Percentiles rank a stretch among this genome's conserved stretches.
phyloP scores from a whole-genome alignment of 2,888 invertebrate species.

The Apotomis betuletana region DNA sequence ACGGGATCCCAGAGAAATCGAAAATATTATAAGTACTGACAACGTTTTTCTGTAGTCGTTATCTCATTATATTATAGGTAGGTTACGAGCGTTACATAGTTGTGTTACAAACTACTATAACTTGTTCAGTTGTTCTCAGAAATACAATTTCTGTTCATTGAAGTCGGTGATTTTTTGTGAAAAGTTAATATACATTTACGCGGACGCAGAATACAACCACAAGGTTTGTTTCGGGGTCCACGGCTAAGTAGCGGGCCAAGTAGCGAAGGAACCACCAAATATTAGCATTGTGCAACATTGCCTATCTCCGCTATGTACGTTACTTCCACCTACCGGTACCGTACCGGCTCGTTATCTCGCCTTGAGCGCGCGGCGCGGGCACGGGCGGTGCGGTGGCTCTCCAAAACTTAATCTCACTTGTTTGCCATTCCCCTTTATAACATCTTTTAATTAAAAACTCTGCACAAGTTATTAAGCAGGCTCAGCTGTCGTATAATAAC shows the following conservation, averaged over 20 bases:
- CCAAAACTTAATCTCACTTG: slow-evolving; percentile 62
- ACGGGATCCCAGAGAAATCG: too few relatives aligned
- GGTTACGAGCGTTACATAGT: too few relatives aligned
- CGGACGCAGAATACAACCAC: neutral
- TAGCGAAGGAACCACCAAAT: slow-evolving; percentile 55
- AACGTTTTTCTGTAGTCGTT: too few relatives aligned
- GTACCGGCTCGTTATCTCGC: slow-evolving; percentile 66
- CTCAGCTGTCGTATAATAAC: slow-evolving; percentile 12
- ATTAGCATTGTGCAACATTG: slow-evolving; percentile 68
- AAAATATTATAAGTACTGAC: too few relatives aligned
- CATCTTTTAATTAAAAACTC: slow-evolving; percentile 70
- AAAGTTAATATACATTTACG: too few relatives aligned
- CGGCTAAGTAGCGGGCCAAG: slow-evolving; percentile 36
- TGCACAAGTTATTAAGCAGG: slow-evolving; percentile 44
- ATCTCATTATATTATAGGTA: too few relatives aligned
- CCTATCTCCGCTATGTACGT: slow-evolving; percentile 69
- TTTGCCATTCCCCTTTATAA: slow-evolving; percentile 64
- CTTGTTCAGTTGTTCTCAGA: too few relatives aligned
- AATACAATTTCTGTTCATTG: too few relatives aligned
- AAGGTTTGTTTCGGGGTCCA: neutral
- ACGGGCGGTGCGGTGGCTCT: slow-evolving; percentile 50
- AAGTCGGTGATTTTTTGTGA: too few relatives aligned
- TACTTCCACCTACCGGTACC: slow-evolving; percentile 61
- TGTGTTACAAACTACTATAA: too few relatives aligned
- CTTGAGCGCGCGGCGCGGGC: slow-evolving; percentile 58